These are phyloP conservation scores for Zeus faber DNA, from an alignment of 2,113 vertebrate species.

Conservation along the genomic window DNA sequence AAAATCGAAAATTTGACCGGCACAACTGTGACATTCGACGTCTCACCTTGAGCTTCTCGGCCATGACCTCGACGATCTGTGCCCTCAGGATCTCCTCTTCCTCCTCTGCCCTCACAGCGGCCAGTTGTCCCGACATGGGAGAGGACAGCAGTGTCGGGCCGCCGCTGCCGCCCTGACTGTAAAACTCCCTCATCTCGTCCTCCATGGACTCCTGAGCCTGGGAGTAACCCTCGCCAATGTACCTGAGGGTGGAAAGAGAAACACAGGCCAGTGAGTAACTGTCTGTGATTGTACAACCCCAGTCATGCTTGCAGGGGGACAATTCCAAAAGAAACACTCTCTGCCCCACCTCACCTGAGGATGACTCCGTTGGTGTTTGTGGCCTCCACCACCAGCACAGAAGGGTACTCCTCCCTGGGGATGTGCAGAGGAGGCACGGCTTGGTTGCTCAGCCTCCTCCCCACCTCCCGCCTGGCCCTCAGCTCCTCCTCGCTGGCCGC, in stretches of 20 bases:
- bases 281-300: background rate
- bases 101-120: constrained; percentile 83
- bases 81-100: constrained; percentile 90
- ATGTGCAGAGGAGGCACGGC: constrained; percentile 80
- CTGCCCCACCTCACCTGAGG: constrained; percentile 75
- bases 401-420: constrained; percentile 87
- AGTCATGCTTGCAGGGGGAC: background rate
- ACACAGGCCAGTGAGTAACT: background rate
- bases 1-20: too few relatives aligned
- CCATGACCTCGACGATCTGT: constrained; percentile 77
- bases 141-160: constrained; percentile 47
- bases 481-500: constrained; percentile 42
- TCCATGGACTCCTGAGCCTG: constrained; percentile 91
- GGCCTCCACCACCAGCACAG: constrained; percentile 88
- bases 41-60: constrained; percentile 86
- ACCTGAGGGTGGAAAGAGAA: constrained; percentile 67
- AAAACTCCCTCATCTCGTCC: constrained; percentile 91
- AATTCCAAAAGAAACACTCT: background rate
- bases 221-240: constrained; percentile 91
- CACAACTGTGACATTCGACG: constrained; percentile 11
- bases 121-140: constrained; percentile 78
- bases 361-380: constrained; percentile 85
- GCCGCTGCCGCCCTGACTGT: constrained; percentile 67
- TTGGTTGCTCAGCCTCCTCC: constrained; percentile 51
- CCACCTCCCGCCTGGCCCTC: constrained; percentile 45